Evolutionary conservation across 2,888 invertebrate genomes (phyloP).

Genomic region (Apotomis turbidana): DNA sequence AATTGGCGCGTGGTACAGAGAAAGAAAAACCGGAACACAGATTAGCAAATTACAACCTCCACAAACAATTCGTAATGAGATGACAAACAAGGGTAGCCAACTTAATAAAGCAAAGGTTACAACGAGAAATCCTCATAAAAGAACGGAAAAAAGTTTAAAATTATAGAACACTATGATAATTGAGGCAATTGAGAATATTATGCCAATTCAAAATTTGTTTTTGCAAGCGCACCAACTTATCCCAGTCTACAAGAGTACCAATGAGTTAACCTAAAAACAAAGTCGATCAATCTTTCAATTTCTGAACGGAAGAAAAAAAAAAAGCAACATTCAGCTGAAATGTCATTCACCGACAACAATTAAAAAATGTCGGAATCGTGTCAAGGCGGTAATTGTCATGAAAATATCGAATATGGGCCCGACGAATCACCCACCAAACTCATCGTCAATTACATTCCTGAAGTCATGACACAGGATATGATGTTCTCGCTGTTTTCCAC

Average conservation of each 20-base stretch:
- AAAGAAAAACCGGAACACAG: background rate
- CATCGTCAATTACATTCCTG: conserved; percentile 84
- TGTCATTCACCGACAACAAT: conserved; percentile 84
- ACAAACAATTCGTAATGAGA: no score
- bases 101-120: background rate
- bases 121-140: background rate
- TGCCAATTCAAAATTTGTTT: background rate
- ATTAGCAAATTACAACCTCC: background rate
- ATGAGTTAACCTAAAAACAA: background rate
- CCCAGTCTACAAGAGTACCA: background rate
- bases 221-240: background rate
- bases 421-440: conserved; percentile 84
- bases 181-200: background rate
- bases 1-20: no score
- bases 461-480: conserved; percentile 84
- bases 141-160: no score
- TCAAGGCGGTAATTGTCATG: conserved; percentile 85
- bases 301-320: conserved; percentile 61
- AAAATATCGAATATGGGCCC: conserved; percentile 81
- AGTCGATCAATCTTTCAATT: conserved; percentile 45
- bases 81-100: background rate
- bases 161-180: background rate
- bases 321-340: conserved; percentile 71
- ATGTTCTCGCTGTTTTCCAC: conserved; percentile 83
- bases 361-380: conserved; percentile 85